These are phyloP conservation scores for Macrobrachium nipponense DNA, from an alignment of 1,140 invertebrate genomes.

Conservation along the genomic window DNA sequence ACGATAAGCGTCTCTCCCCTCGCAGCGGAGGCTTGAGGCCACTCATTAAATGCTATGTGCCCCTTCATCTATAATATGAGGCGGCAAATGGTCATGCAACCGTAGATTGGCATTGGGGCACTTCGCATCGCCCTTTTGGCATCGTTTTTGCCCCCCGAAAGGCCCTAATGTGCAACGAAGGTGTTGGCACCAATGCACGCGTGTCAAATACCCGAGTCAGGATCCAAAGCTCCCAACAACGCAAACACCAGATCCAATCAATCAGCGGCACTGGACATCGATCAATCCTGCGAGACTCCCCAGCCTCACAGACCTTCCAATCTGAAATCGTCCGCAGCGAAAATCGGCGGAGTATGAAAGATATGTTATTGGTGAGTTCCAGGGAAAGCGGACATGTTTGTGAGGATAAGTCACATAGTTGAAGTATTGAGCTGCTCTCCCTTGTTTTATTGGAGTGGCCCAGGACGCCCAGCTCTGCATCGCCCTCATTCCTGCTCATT, in stretches of 20 bases:
- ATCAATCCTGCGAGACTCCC: slow-evolving; percentile 33
- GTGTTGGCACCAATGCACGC: slow-evolving; percentile 22
- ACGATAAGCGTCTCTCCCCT: slow-evolving; percentile 27
- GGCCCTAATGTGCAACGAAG: slow-evolving; percentile 6
- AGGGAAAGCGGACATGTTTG: slow-evolving; percentile 55
- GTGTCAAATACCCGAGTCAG: slow-evolving; percentile 53
- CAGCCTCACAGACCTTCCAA: slow-evolving; percentile 44
- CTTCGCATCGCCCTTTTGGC: too few species aligned
- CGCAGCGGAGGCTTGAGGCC: not conserved
- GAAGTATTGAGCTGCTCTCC: slow-evolving; percentile 55
- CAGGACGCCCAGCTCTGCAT: slow-evolving; percentile 13
- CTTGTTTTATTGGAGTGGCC: slow-evolving; percentile 53
- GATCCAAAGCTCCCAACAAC: slow-evolving; percentile 46
- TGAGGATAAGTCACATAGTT: slow-evolving; percentile 62
- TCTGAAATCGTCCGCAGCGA: slow-evolving; percentile 47
- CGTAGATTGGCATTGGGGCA: too few species aligned
- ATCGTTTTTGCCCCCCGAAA: not conserved
- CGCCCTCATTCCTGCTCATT: slow-evolving; percentile 17
- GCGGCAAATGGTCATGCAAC: not conserved
- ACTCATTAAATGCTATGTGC: not conserved
- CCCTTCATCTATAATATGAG: not conserved
- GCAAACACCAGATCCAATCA: slow-evolving; percentile 58
- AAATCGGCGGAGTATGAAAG: slow-evolving; percentile 38
- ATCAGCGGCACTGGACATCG: slow-evolving; percentile 52
- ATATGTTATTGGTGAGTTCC: slow-evolving; percentile 63